Conservation (phyloP, 92 coral and sea anemone species). For the Epizoanthus illoricatus region DNA sequence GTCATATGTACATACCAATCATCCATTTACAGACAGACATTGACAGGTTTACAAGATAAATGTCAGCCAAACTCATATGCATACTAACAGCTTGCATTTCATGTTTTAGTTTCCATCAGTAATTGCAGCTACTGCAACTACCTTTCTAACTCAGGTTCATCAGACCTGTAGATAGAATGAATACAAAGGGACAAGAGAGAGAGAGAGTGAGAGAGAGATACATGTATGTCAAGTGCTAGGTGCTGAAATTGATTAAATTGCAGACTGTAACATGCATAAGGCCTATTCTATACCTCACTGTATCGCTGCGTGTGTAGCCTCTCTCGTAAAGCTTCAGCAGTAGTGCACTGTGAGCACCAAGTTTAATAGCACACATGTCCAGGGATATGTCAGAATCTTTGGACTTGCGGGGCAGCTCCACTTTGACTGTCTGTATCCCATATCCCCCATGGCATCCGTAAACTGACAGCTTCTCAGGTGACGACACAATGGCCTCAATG, state of each 20-base stretch:
- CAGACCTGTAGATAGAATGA: too few relatives aligned
- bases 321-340: conserved; percentile 42
- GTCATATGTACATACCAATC: not conserved
- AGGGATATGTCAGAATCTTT: conserved; percentile 45
- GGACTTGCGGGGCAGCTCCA: conserved; percentile 31
- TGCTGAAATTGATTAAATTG: not conserved
- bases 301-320: conserved; percentile 7
- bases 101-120: too few relatives aligned
- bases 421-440: conserved; percentile 11
- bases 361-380: conserved; percentile 59
- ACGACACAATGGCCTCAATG: too few relatives aligned
- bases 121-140: too few relatives aligned
- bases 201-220: too few relatives aligned
- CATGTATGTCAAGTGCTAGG: too few relatives aligned
- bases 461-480: not conserved
- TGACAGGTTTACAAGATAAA: too few relatives aligned
- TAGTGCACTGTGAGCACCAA: conserved; percentile 60
- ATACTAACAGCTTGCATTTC: too few relatives aligned
- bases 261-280: not conserved
- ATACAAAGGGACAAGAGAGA: too few relatives aligned
- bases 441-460: not conserved
- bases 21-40: not conserved
- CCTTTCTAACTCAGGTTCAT: too few relatives aligned
- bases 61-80: too few relatives aligned
- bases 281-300: conserved; percentile 32